Conservation (phyloP, 2,888 invertebrate species). For the Drosophila emarginata region DNA sequence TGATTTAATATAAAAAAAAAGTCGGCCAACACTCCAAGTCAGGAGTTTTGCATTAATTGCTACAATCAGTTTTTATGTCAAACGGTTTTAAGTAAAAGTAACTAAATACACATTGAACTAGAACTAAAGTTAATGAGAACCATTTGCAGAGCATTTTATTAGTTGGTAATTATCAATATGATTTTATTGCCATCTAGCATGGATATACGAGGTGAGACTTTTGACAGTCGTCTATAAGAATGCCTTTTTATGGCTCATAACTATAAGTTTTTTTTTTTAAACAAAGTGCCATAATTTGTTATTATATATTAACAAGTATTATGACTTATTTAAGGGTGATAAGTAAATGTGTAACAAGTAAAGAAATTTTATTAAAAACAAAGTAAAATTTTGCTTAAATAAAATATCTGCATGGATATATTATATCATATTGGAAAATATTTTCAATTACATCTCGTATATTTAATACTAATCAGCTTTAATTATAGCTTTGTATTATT, state of each 20-base stretch:
- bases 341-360: too few species aligned
- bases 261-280: neutral
- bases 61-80: too few species aligned
- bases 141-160: neutral
- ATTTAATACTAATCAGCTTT: too few species aligned
- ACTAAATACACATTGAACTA: neutral
- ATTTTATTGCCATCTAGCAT: neutral
- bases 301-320: neutral
- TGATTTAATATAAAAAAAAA: constrained; percentile 61
- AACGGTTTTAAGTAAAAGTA: neutral
- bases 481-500: too few species aligned
- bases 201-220: neutral
- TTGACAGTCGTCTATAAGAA: neutral
- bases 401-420: too few species aligned
- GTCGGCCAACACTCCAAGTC: neutral
- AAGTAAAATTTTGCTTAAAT: too few species aligned
- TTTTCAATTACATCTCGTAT: too few species aligned
- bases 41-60: too few species aligned
- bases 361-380: too few species aligned
- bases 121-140: neutral
- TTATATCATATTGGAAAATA: too few species aligned
- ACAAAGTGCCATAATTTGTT: neutral
- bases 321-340: too few species aligned
- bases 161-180: neutral
- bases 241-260: neutral